These are phyloP conservation scores for Hoplias malabaricus DNA, from an alignment of 2,113 vertebrate species.

Conservation along the genomic window DNA sequence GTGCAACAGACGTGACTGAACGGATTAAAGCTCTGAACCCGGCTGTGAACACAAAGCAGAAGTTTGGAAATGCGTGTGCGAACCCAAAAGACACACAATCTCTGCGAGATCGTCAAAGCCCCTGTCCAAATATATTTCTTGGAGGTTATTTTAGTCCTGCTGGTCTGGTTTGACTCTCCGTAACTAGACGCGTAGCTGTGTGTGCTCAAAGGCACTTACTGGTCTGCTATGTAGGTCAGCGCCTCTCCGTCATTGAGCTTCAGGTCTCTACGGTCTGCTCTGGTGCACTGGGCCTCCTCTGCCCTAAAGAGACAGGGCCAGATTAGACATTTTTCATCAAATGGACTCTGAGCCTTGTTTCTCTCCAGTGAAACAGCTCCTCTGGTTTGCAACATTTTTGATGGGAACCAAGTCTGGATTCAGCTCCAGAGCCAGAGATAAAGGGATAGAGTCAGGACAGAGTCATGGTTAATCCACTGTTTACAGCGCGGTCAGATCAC, in stretches of 20 bases:
- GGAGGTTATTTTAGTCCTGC: slow-evolving; percentile 19
- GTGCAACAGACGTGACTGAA: not conserved
- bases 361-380: no score
- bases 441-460: no score
- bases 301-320: not conserved
- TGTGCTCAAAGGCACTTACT: slow-evolving; percentile 17
- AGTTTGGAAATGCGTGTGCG: not conserved
- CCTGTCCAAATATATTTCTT: not conserved
- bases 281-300: not conserved
- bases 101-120: not conserved
- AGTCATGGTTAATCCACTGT: no score
- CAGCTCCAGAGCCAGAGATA: no score
- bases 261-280: slow-evolving; percentile 12
- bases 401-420: no score
- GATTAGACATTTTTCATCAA: no score
- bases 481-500: no score
- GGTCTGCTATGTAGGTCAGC: slow-evolving; percentile 41
- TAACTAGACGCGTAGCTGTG: not conserved
- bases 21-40: not conserved
- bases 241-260: slow-evolving; percentile 30
- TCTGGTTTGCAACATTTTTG: no score
- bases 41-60: not conserved
- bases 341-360: no score
- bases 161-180: slow-evolving; percentile 26
- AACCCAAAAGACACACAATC: not conserved